These are phyloP conservation scores for Altica lythri DNA, from an alignment of 2,888 invertebrate genomes.

Conservation along the genomic window DNA sequence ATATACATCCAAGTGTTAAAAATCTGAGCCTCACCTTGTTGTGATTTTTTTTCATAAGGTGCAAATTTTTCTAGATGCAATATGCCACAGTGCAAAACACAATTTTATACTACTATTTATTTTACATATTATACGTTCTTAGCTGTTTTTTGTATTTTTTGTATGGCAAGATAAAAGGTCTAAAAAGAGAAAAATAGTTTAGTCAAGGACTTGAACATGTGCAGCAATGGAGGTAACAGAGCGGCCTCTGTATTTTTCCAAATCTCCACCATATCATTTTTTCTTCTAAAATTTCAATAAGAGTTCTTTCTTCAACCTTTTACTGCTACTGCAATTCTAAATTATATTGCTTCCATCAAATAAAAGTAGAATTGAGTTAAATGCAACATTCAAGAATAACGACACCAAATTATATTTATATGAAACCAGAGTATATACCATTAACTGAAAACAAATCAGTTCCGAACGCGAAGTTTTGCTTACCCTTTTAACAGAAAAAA, in stretches of 20 bases:
- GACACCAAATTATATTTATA: too few relatives aligned
- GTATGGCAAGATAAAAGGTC: slow-evolving; percentile 43
- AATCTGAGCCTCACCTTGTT: slow-evolving; percentile 40
- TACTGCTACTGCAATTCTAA: too few relatives aligned
- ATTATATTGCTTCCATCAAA: too few relatives aligned
- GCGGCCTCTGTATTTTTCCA: background rate
- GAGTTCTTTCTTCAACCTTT: too few relatives aligned
- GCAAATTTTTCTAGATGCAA: slow-evolving; percentile 39
- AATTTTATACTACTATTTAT: slow-evolving; percentile 40
- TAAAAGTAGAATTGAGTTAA: too few relatives aligned
- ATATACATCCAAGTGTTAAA: slow-evolving; percentile 27
- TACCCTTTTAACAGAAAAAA: too few relatives aligned
- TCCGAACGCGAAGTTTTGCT: too few relatives aligned
- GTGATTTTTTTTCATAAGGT: slow-evolving; percentile 32
- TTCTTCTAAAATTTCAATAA: too few relatives aligned
- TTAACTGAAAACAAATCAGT: too few relatives aligned
- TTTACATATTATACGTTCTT: slow-evolving; percentile 34
- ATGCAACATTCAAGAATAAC: too few relatives aligned
- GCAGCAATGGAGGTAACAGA: slow-evolving; percentile 1
- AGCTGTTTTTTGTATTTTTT: slow-evolving; percentile 38
- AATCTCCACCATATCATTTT: background rate
- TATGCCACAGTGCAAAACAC: slow-evolving; percentile 43
- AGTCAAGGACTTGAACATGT: slow-evolving; percentile 29
- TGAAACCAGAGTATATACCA: too few relatives aligned
- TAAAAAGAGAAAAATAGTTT: slow-evolving; percentile 49